Conservation (phyloP, 2,797 vertebrate genomes). For the Myripristis jacobus region DNA sequence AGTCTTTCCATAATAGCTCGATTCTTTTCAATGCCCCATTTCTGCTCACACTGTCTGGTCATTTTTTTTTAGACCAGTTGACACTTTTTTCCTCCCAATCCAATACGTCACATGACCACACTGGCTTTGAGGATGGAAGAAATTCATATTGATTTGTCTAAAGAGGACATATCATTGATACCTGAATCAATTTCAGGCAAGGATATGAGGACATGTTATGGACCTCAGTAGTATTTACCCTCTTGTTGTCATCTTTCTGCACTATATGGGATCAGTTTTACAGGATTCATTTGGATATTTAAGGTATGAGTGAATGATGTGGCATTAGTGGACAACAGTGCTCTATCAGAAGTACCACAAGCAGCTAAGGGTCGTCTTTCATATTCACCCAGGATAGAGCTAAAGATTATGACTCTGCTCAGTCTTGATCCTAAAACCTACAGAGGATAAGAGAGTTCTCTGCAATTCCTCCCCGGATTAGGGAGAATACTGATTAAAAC, state of each 20-base stretch:
- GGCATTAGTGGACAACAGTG: background rate
- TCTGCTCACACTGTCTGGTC: slow-evolving; percentile 32
- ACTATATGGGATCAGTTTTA: background rate
- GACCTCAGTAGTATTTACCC: no score
- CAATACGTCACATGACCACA: slow-evolving; percentile 11
- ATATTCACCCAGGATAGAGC: background rate
- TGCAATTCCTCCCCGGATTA: slow-evolving; percentile 3
- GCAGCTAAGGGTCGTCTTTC: background rate
- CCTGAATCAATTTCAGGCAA: slow-evolving; percentile 9
- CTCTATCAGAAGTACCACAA: background rate
- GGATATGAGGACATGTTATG: no score
- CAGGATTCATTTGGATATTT: background rate
- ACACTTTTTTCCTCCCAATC: slow-evolving; percentile 35
- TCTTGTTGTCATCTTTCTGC: background rate
- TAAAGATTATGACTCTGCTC: slow-evolving; percentile 2
- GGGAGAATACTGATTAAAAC: background rate
- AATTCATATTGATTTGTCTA: slow-evolving; percentile 21
- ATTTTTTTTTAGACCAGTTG: slow-evolving; percentile 32
- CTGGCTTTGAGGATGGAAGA: slow-evolving; percentile 16
- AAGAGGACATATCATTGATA: background rate
- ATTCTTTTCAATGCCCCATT: slow-evolving; percentile 13
- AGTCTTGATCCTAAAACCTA: slow-evolving; percentile 8
- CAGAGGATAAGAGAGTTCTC: slow-evolving; percentile 2
- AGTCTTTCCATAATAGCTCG: background rate
- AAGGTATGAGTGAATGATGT: background rate